A percentile compares a stretch with the other conserved stretches of the same genome.
phyloP scores from a whole-genome alignment of 2,797 vertebrate genomes.

The Squalus acanthias region DNA sequence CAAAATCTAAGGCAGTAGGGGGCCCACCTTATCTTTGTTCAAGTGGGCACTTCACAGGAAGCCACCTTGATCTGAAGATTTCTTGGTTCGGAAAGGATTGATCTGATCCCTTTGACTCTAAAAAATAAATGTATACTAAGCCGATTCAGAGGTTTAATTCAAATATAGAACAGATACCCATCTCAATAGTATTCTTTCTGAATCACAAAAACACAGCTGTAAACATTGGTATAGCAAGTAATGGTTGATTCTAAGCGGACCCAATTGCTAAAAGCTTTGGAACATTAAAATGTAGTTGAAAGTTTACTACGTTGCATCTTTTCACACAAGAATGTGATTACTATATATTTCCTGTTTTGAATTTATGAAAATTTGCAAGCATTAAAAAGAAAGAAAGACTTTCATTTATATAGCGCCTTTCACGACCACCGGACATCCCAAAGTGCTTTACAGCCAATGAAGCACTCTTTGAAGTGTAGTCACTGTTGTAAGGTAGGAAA shows the following conservation, averaged over 20 bases:
- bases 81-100: background rate
- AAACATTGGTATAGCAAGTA: background rate
- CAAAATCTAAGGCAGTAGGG: background rate
- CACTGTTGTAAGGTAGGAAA: no score
- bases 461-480: no score
- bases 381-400: background rate
- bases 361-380: background rate
- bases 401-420: no score
- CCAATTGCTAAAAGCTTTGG: background rate
- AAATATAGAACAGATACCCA: background rate
- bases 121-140: background rate
- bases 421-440: no score
- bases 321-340: background rate
- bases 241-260: background rate
- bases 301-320: background rate
- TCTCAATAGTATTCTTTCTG: background rate
- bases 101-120: background rate
- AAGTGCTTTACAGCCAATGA: no score
- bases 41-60: background rate
- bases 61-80: background rate
- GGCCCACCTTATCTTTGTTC: background rate
- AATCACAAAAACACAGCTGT: background rate
- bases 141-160: background rate
- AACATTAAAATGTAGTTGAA: background rate
- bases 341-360: background rate